Conservation (phyloP, 2,888 invertebrate species). For the Geophilus truncorum region DNA sequence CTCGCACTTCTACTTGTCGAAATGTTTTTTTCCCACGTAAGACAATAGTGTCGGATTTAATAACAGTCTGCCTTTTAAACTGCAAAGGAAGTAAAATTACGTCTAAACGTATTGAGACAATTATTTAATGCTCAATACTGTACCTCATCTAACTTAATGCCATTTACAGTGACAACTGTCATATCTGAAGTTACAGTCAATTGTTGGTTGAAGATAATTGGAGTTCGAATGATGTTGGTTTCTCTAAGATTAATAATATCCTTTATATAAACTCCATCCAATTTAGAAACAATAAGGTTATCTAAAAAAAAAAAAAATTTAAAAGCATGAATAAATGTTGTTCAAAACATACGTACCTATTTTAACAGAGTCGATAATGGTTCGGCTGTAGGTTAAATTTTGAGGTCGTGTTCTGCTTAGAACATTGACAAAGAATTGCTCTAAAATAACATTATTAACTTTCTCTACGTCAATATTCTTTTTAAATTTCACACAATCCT, state of each 20-base stretch:
- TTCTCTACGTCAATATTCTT: neutral
- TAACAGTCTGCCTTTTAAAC: neutral
- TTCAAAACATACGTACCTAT: neutral
- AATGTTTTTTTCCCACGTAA: neutral
- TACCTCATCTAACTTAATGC: neutral
- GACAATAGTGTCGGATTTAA: neutral
- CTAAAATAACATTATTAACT: neutral
- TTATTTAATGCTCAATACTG: neutral
- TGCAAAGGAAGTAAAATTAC: neutral
- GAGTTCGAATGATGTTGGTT: neutral
- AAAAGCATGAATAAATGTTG: neutral
- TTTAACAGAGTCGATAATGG: neutral
- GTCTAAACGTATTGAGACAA: neutral
- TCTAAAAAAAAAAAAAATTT: neutral
- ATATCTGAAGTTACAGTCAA: neutral
- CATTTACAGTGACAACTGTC: neutral
- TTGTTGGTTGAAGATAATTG: neutral
- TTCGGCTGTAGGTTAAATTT: neutral
- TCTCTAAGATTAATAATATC: neutral
- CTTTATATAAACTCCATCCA: neutral
- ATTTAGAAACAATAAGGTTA: neutral
- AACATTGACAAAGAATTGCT: neutral
- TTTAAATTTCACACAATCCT: neutral
- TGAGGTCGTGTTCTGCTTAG: neutral
- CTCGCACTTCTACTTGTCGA: neutral